Conservation (phyloP, 2,113 vertebrate species). For the Callocephalon fimbriatum region DNA sequence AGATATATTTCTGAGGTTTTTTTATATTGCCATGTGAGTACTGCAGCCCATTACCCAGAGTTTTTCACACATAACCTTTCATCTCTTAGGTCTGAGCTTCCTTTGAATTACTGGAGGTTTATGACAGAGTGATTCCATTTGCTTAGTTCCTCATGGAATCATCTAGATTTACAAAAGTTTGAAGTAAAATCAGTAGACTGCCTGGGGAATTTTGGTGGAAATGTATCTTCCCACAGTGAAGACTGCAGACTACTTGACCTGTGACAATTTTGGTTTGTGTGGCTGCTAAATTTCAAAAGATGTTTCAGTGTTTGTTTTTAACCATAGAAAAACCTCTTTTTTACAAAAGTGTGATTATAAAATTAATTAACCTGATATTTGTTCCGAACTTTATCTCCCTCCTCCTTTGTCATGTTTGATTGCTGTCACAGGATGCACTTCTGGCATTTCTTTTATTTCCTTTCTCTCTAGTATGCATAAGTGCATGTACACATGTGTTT, state of each 20-base stretch:
- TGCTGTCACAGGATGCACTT: not conserved
- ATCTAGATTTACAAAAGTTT: not conserved
- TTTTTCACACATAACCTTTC: constrained; percentile 12
- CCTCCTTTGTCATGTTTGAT: not conserved
- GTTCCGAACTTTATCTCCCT: not conserved
- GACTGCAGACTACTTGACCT: not conserved
- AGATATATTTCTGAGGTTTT: accelerated
- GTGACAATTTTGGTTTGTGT: not conserved
- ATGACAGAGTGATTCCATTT: not conserved
- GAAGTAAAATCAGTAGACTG: not conserved
- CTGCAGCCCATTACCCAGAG: not conserved
- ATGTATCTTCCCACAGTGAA: not conserved
- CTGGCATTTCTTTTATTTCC: not conserved
- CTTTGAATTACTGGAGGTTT: not conserved
- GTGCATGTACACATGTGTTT: not conserved
- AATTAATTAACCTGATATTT: not conserved
- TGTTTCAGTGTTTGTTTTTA: not conserved
- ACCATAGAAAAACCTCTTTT: not conserved
- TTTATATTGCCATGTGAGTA: not conserved
- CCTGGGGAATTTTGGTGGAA: not conserved
- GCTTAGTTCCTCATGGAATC: not conserved
- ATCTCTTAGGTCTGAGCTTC: not conserved
- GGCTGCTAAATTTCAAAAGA: not conserved
- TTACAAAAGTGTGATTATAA: not conserved
- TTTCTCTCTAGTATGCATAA: not conserved